Evolutionary conservation across 2,797 vertebrate species (phyloP), one percentile per base, ranked within the genome.

Genomic region (Catostomus latipinnis): DNA sequence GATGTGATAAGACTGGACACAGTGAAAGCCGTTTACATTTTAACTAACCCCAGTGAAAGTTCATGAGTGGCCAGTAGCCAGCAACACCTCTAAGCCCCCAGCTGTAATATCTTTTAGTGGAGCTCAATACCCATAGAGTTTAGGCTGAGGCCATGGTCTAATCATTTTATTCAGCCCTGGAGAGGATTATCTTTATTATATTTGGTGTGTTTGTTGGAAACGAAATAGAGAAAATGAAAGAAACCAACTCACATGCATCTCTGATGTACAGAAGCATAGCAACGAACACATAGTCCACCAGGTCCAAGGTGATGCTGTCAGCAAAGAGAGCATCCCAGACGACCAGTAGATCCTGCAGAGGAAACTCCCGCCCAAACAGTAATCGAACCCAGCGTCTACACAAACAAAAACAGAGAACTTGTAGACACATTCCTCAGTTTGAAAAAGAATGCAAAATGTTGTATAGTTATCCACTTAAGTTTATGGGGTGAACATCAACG

Each of bases 181-280:
- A 34, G 34, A 34, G 34, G 34, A 34, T 34, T 34, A 34, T 34
- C 34, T 4, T 34, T 1, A 34, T 34, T 34, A 34, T 34, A 34
- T 34, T 34, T 34, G 34, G 34, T 34, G 14, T 13, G 46, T 68
- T 68, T 57, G 45, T 58, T n/a, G 52, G 50, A 9, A 70, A 77
- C 10, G 9, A 69, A 70, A 16, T 50, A 66, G n/a, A 76, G 62
- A 57, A 49, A 8, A n/a, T 10, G 10, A 10, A 0, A 45, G 10
- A 69, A 8, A 1, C 11, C 1, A 57, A 95, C 96, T 89, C 92
- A 98, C 98, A 86, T 82, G 97, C 97, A 78, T 99, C 98, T 91
- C 98, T 92, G 88, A 99, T 99, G 90, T 98, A 98, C 9, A 98
- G 94, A 81, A 99, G 92, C 98, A 99, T 99, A 90, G 98, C 96